A percentile compares a stretch with the other conserved stretches of the same genome.
phyloP scores from a whole-genome alignment of 2,113 vertebrate genomes.

The Heterotis niloticus region DNA sequence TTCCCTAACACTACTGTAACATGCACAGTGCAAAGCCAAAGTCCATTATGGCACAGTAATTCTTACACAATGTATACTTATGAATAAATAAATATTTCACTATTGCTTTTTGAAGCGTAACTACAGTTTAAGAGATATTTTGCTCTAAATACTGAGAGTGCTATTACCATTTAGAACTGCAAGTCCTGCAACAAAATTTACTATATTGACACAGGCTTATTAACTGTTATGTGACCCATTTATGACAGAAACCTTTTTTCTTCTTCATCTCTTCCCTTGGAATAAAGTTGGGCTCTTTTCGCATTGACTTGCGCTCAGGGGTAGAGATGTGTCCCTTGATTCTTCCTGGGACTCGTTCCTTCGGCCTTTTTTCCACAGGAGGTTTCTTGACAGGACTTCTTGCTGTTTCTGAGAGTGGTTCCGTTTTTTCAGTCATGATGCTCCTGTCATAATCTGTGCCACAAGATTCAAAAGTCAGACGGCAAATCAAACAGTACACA shows the following conservation, averaged over 20 bases:
- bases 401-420: constrained; percentile 78
- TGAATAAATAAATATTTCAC: background rate
- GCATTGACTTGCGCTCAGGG: constrained; percentile 88
- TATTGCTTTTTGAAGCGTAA: background rate
- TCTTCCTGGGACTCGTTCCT: constrained; percentile 80
- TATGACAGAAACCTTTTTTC: constrained; percentile 89
- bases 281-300: constrained; percentile 85
- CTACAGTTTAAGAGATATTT: too few species aligned
- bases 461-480: constrained; percentile 62
- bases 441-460: constrained; percentile 92
- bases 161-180: constrained; percentile 1
- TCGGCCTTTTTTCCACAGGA: constrained; percentile 80
- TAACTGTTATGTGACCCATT: constrained; percentile 4
- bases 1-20: background rate
- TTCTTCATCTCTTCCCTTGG: constrained; percentile 94
- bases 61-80: background rate
- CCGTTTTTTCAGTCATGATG: constrained; percentile 88
- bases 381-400: constrained; percentile 66
- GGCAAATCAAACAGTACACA: background rate
- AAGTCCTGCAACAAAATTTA: background rate
- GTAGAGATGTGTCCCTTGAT: constrained; percentile 87
- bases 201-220: background rate
- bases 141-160: background rate
- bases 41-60: too few species aligned
- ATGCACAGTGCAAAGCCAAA: background rate